Evolutionary conservation across 1,140 invertebrate species (phyloP).

Genomic region (Drosophila bifasciata): DNA sequence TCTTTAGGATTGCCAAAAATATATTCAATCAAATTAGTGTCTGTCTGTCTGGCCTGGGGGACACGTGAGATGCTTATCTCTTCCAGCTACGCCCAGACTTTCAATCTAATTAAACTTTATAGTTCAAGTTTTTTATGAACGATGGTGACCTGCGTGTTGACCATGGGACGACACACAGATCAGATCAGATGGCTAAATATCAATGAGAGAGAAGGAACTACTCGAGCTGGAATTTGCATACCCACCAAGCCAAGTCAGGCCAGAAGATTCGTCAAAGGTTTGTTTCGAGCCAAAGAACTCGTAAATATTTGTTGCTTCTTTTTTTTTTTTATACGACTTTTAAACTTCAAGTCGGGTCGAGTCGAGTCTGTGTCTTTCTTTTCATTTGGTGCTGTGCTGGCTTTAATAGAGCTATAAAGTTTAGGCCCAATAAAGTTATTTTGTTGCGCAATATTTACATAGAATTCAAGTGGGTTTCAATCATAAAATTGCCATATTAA

Average conservation of each 20-base stretch:
- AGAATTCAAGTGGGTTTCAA: slow-evolving; percentile 49
- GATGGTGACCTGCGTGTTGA: slow-evolving; percentile 36
- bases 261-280: slow-evolving; percentile 46
- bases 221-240: slow-evolving; percentile 47
- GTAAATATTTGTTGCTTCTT: slow-evolving; percentile 47
- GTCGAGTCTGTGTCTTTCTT: slow-evolving; percentile 20
- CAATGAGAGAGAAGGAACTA: slow-evolving; percentile 6
- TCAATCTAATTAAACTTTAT: slow-evolving; percentile 70
- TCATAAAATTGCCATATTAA: slow-evolving; percentile 49
- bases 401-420: slow-evolving; percentile 73
- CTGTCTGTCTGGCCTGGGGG: neutral
- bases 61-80: slow-evolving; percentile 26
- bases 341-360: slow-evolving; percentile 10
- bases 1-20: neutral
- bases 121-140: slow-evolving; percentile 68
- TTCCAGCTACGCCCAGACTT: slow-evolving; percentile 17
- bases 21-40: slow-evolving; percentile 6
- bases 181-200: slow-evolving; percentile 36
- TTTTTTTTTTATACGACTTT: slow-evolving; percentile 30
- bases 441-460: slow-evolving; percentile 76
- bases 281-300: slow-evolving; percentile 49
- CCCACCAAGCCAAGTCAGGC: neutral
- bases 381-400: no score
- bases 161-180: no score
- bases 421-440: slow-evolving; percentile 70